Conservation (phyloP, 64 coral and sea anemone genomes). For the Trachythela sp. region DNA sequence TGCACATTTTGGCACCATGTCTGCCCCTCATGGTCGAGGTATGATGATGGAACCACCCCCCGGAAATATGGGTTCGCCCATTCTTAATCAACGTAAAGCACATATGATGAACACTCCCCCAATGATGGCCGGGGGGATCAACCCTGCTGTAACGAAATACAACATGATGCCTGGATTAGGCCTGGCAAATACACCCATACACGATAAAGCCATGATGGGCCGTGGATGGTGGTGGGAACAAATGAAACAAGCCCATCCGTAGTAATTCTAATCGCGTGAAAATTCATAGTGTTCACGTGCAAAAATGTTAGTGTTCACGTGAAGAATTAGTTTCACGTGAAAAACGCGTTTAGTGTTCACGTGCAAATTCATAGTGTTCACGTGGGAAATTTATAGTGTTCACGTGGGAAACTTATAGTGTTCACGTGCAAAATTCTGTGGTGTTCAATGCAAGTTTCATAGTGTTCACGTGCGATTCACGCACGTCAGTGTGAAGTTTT, state of each 20-base stretch:
- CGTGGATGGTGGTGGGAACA: conserved; percentile 81
- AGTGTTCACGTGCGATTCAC: neutral
- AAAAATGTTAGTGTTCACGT: neutral
- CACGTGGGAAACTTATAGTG: neutral
- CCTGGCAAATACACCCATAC: conserved; percentile 21
- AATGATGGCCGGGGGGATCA: neutral
- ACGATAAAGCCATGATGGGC: conserved; percentile 37
- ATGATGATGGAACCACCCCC: conserved; percentile 1
- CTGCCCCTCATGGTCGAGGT: conserved; percentile 1
- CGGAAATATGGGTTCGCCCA: neutral
- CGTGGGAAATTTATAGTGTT: neutral
- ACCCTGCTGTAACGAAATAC: conserved; percentile 1
- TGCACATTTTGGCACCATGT: conserved; percentile 5
- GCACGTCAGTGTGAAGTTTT: neutral
- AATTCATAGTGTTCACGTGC: neutral
- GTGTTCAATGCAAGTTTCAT: neutral
- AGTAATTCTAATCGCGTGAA: neutral
- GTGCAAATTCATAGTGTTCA: neutral
- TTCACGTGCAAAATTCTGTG: neutral
- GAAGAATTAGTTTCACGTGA: neutral
- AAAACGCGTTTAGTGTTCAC: neutral
- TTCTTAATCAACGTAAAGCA: neutral
- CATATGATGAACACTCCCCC: neutral
- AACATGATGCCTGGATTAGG: conserved; percentile 37
- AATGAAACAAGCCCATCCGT: conserved; percentile 60